Base-by-base conservation (phyloP, 2,888 invertebrate species). In the Drosophila pegasa region DNA sequence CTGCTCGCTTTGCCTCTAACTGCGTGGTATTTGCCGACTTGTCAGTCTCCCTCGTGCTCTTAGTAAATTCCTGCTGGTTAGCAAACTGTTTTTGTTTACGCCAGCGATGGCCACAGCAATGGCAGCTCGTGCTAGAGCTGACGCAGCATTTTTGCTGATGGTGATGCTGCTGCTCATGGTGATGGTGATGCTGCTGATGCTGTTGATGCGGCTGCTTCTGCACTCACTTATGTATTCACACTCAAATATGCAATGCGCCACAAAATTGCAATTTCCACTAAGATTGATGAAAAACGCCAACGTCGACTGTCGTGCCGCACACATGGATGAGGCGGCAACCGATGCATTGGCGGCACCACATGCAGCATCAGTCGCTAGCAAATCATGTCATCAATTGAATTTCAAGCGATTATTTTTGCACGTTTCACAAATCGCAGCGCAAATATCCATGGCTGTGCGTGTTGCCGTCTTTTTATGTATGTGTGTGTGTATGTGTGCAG, bases 351-450 rank as follows among this genome's bases (percentile, higher is more conserved):
- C 10, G 64, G 31, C 48, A 47, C 47, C 47, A 48, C 43, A 51
- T 61, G 68, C 54, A 50, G 63, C 65, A 70, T 55, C 71, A 70
- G 69, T 62, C 66, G 74, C 76, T 62, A 80, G 86, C 68, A 87
- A 88, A 83, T 85, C 88, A 88, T 88, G 88, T 77, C 88, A 80
- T 87, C 85, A 88, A 85, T 88, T 86, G 85, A 84, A 87, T 84
- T 87, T 87, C 77, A 70, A 79, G 77, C 83, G 83, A 84, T 84
- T 84, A 84, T 84, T 87, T 85, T 73, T 81, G 85, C 83, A 84
- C 85, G 87, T 84, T 76, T 67, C 85, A 67, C 69, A 87, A 83
- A 87, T 84, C 87, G 65, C 74, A 62, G 81, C 74, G 60, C 43
- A 80, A 74, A 76, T 74, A 81, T 80, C 43, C 50, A 54, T 29